A percentile compares a stretch with the other conserved stretches of the same genome.
phyloP scores from a whole-genome alignment of 2,113 vertebrate genomes.

The Poecile atricapillus region DNA sequence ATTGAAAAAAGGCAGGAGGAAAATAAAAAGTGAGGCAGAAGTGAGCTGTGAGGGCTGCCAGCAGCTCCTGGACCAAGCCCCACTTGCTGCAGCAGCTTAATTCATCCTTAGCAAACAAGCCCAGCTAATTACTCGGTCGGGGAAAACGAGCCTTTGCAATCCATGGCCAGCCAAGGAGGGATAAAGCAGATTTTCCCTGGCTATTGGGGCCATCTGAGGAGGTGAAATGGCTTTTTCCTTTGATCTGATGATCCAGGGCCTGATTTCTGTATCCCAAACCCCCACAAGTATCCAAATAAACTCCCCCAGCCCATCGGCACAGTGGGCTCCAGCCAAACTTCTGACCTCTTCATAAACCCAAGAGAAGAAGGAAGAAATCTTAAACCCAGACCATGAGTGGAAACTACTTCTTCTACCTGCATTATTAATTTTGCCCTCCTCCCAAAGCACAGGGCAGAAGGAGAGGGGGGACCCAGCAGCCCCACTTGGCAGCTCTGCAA shows the following conservation, averaged over 20 bases:
- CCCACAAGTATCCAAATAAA: neutral
- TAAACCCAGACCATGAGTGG: neutral
- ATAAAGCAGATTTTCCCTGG: neutral
- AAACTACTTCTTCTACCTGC: neutral
- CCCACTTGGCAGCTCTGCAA: neutral
- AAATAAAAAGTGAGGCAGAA: slow-evolving; percentile 1
- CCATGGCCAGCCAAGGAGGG: neutral
- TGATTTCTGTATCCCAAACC: neutral
- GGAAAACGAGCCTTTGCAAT: neutral
- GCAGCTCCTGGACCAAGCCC: neutral
- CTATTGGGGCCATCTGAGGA: neutral
- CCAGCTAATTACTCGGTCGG: neutral
- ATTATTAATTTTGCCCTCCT: neutral
- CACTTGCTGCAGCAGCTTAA: neutral
- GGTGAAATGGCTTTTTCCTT: neutral
- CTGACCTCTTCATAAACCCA: neutral
- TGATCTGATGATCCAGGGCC: neutral
- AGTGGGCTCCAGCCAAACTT: neutral
- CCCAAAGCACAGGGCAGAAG: fast-evolving
- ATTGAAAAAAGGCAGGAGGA: slow-evolving; percentile 7
- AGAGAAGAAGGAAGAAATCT: neutral
- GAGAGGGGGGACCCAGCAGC: neutral
- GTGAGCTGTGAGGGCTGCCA: neutral
- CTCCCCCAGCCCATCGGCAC: fast-evolving
- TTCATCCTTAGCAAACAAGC: neutral